phyloP scores from a whole-genome alignment of 2,113 vertebrate genomes.

The Tapirus terrestris region DNA sequence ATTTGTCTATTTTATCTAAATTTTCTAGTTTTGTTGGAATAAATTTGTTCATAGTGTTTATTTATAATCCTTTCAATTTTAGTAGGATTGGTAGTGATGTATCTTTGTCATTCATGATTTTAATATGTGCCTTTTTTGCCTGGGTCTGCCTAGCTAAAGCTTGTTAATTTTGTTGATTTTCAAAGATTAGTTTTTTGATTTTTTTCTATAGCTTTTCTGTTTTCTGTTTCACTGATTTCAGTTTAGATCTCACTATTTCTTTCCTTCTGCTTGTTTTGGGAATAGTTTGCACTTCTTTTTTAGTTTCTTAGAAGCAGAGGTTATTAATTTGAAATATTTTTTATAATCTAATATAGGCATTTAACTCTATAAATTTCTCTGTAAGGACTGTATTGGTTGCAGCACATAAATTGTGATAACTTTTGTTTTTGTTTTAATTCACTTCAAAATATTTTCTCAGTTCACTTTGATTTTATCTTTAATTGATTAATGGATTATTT shows the following conservation, averaged over 20 bases:
- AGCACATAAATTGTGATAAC: neutral
- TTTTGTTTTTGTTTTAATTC: neutral
- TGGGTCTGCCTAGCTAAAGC: neutral
- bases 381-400: neutral
- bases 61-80: neutral
- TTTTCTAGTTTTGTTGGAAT: too few species aligned
- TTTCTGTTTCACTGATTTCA: neutral
- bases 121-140: neutral
- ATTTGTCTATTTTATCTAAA: too few species aligned
- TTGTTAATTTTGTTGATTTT: neutral
- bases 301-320: neutral
- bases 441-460: neutral
- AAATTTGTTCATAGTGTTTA: too few species aligned
- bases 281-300: neutral
- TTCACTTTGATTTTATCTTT: neutral
- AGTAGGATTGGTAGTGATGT: neutral
- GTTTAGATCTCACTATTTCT: neutral
- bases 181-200: too few species aligned
- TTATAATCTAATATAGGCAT: neutral
- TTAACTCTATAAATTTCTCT: neutral
- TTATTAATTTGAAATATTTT: neutral
- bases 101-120: neutral
- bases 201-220: too few species aligned
- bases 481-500: neutral
- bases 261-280: neutral